A percentile compares a stretch with the other conserved stretches of the same genome.
Conservation (phyloP, 2,888 invertebrate genomes). For the Cataglyphis cursor region DNA sequence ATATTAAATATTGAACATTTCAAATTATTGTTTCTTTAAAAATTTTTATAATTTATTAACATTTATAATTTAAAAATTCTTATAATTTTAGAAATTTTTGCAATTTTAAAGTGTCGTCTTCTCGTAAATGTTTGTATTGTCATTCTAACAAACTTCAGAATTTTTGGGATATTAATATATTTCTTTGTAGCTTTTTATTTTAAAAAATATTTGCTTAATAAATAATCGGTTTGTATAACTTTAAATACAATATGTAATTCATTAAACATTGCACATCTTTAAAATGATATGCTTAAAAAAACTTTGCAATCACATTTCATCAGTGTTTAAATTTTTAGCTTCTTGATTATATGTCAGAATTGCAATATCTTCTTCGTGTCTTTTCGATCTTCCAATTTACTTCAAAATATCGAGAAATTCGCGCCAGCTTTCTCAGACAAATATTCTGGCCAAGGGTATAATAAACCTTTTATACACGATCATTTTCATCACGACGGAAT, state of each 20-base stretch:
- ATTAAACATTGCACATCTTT: not conserved
- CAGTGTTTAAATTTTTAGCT: not conserved
- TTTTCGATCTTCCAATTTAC: not conserved
- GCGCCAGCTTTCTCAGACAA: conserved; percentile 8
- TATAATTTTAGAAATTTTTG: not conserved
- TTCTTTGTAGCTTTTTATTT: not conserved
- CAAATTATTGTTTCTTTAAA: not conserved
- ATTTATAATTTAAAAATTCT: not conserved
- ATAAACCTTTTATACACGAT: conserved; percentile 44
- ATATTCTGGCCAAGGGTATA: conserved; percentile 24
- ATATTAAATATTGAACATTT: not conserved
- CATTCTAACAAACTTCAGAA: not conserved
- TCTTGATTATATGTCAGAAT: not conserved
- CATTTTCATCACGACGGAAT: conserved; percentile 36
- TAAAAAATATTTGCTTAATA: not conserved
- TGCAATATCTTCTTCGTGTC: conserved; percentile 20
- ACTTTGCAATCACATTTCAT: not conserved
- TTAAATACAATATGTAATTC: not conserved
- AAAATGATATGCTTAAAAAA: not conserved
- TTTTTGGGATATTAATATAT: not conserved
- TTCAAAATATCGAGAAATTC: conserved; percentile 7
- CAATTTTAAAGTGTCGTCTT: too few species aligned
- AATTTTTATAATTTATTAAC: not conserved
- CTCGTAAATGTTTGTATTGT: too few species aligned
- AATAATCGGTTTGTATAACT: not conserved